Percentiles rank a stretch among this genome's conserved stretches.
These are phyloP conservation scores for Sus cebifrons DNA, from an alignment of 2,797 vertebrate species.

Conservation along the genomic window DNA sequence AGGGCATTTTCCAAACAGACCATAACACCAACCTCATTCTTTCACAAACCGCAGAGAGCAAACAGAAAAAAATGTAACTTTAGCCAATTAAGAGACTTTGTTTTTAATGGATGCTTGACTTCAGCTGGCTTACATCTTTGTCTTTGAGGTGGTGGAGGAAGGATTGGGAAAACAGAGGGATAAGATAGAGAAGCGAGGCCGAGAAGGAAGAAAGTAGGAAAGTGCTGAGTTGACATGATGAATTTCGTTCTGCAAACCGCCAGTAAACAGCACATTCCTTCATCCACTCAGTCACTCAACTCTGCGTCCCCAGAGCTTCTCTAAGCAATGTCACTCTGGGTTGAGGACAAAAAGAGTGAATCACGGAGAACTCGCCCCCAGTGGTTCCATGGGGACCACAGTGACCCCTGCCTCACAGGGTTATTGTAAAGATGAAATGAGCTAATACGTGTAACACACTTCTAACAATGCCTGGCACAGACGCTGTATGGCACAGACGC, in stretches of 20 bases:
- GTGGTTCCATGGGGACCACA: accelerated
- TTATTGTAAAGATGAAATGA: not conserved
- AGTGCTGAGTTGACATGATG: accelerated
- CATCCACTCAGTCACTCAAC: not conserved
- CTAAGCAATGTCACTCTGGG: not conserved
- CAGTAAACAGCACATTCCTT: too few relatives aligned
- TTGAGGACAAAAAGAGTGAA: not conserved
- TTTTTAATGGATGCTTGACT: slow-evolving; percentile 34
- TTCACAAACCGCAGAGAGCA: slow-evolving; percentile 76
- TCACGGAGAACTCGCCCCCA: not conserved
- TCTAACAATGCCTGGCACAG: accelerated
- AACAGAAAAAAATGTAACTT: slow-evolving; percentile 70
- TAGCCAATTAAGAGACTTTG: slow-evolving; percentile 66
- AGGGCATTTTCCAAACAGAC: slow-evolving; percentile 77
- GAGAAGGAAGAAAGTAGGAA: not conserved
- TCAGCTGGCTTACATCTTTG: not conserved
- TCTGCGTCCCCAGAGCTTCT: not conserved
- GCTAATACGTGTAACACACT: not conserved
- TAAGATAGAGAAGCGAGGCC: not conserved
- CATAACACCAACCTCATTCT: slow-evolving; percentile 31
- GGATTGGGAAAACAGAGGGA: not conserved
- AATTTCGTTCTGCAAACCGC: not conserved
- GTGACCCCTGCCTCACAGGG: not conserved
- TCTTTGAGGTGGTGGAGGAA: slow-evolving; percentile 13
- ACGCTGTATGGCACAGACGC: not conserved